phyloP scores from a whole-genome alignment of 2,113 vertebrate genomes.

The Dinomys branickii region DNA sequence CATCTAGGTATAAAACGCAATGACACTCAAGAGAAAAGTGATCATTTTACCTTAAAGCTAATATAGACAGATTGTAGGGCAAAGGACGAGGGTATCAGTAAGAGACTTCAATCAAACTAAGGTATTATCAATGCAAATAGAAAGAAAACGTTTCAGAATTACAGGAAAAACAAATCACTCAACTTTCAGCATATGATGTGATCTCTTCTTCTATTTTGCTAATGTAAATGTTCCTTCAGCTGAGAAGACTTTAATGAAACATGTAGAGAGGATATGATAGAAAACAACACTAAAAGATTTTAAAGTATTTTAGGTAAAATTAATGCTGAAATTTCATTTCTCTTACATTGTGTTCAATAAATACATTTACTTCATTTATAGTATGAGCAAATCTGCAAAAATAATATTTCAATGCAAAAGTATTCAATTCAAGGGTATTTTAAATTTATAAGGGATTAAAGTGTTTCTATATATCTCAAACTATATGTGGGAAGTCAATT shows the following conservation, averaged over 20 bases:
- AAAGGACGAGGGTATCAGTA: not conserved
- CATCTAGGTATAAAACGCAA: not conserved
- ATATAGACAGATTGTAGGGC: not conserved
- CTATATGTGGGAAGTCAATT: not conserved
- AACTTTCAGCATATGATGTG: not conserved
- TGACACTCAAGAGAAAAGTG: not conserved
- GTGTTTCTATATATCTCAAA: not conserved
- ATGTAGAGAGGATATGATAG: not conserved
- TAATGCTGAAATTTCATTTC: conserved; percentile 8
- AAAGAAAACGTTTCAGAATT: not conserved
- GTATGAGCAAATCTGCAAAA: conserved; percentile 34
- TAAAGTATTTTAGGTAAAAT: not conserved
- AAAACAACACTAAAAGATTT: conserved; percentile 34
- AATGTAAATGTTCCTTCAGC: not conserved
- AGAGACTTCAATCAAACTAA: not conserved
- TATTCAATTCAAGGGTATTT: too few relatives aligned
- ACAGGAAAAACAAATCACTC: conserved; percentile 19
- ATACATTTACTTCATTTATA: not conserved
- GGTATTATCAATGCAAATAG: not conserved
- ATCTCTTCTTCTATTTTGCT: not conserved
- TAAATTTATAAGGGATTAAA: not conserved
- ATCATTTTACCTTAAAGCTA: not conserved
- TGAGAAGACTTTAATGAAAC: conserved; percentile 12
- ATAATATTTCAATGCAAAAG: not conserved
- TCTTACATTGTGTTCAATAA: not conserved